Base-by-base conservation (phyloP, 1,140 invertebrate species). In the Battus philenor region DNA sequence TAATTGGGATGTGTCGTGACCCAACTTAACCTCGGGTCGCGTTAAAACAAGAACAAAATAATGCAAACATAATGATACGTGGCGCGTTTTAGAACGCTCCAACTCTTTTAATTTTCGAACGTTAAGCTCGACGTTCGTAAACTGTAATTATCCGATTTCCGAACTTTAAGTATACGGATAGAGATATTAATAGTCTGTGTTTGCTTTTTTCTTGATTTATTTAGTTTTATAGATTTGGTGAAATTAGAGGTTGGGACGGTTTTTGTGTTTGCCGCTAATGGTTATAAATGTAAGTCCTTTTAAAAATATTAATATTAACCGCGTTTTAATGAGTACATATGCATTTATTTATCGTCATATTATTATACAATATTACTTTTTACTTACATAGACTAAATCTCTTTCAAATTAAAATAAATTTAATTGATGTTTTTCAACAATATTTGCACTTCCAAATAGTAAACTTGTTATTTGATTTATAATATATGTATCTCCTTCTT, bases 1-100 rank as follows among this genome's bases (percentile, higher is more conserved):
- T 83, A 83, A 83, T 81, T 83, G 79, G 76, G 65, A 75, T 64
- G 68, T 68, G 74, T 76, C 71, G 74, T 81, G 79, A 83, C 79
- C 79, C 77, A 69, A 48, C 74, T 75, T 83, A 83, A 83, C 76
- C 76, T 73, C 58, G 63, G 75, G 71, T 81, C 76, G 62, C 50
- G 51, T 54, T 55, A 48, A 51, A 77, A 79, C 49, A 71, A 73
- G 55, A 75, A 79, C 62, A 81, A 77, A 73, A 75, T 70, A 81
- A 80, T 74, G 68, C 72, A 76, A 78, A 77, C 68, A 83, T 83
- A 83, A 83, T 83, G 71, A 83, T 80, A 83, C 70, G 63, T 68
- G 65, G 41, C 50, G 64, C 56, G 57, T 66, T 61, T 59, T 50
- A 54, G 64, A 61, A 59, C 53, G 56, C 39, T 54, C 50, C 52